Evolutionary conservation across 2,113 vertebrate genomes (phyloP).

Genomic region (Mus spicilegus): DNA sequence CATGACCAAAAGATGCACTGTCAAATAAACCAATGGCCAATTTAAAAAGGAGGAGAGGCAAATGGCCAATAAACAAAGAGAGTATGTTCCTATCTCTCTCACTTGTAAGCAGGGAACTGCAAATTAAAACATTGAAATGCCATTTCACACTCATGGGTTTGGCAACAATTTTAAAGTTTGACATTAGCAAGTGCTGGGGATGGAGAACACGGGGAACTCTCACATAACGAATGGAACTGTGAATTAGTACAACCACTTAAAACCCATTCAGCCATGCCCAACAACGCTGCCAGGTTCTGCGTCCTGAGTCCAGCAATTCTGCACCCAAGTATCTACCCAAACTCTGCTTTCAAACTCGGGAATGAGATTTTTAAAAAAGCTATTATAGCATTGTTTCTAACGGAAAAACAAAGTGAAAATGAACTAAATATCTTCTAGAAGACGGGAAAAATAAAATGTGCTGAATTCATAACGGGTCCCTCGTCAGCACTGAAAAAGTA

Average conservation of each 20-base stretch:
- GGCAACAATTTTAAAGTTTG: constrained; percentile 52
- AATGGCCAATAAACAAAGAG: constrained; percentile 58
- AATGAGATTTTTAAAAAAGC: neutral
- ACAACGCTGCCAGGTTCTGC: neutral
- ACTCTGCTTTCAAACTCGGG: neutral
- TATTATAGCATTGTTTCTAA: constrained; percentile 25
- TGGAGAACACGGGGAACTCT: neutral
- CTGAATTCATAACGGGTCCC: neutral
- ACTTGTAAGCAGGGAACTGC: constrained; percentile 65
- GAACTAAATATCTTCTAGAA: constrained; percentile 2
- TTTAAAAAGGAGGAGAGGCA: constrained; percentile 40
- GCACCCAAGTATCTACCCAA: neutral
- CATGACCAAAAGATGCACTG: constrained; percentile 11
- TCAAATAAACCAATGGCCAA: constrained; percentile 29
- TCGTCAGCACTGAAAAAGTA: neutral
- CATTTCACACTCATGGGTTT: constrained; percentile 48
- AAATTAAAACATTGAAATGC: constrained; percentile 64
- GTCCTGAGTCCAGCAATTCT: neutral
- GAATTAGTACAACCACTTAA: constrained; percentile 41
- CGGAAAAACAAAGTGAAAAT: neutral
- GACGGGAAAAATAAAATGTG: neutral
- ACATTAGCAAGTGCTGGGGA: constrained; percentile 45
- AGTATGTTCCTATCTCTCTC: constrained; percentile 42
- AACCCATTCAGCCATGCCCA: neutral
- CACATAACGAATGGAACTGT: neutral